These are phyloP conservation scores for Crotophaga sulcirostris DNA, from an alignment of 2,113 vertebrate genomes.

Conservation along the genomic window DNA sequence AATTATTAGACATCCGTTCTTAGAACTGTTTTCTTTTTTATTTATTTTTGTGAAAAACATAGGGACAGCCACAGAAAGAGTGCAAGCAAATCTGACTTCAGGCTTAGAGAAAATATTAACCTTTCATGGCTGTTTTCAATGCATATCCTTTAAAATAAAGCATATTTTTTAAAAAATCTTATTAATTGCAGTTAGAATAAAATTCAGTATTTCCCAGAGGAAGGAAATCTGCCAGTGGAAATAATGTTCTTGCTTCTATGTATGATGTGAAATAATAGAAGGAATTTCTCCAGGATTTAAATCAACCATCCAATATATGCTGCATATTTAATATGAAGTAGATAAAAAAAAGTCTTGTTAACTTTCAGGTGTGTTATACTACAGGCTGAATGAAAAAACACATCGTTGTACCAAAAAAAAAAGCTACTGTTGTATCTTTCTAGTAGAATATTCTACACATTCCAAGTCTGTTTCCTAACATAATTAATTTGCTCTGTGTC, in stretches of 20 bases:
- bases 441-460: neutral
- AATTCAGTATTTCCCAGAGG: neutral
- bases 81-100: neutral
- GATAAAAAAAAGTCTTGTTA: neutral
- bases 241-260: neutral
- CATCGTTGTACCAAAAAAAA: neutral
- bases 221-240: neutral
- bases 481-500: neutral
- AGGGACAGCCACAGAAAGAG: neutral
- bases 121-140: neutral
- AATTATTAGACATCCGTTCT: neutral
- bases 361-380: neutral
- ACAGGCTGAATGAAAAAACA: neutral
- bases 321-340: neutral
- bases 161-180: neutral
- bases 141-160: neutral
- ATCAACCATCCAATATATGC: neutral
- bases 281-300: neutral
- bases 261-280: neutral
- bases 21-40: neutral
- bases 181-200: neutral
- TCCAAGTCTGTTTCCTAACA: neutral
- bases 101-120: neutral
- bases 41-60: neutral
- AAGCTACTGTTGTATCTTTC: neutral